These are phyloP conservation scores for Fregata magnificens DNA, from an alignment of 2,113 vertebrate genomes.

Conservation along the genomic window DNA sequence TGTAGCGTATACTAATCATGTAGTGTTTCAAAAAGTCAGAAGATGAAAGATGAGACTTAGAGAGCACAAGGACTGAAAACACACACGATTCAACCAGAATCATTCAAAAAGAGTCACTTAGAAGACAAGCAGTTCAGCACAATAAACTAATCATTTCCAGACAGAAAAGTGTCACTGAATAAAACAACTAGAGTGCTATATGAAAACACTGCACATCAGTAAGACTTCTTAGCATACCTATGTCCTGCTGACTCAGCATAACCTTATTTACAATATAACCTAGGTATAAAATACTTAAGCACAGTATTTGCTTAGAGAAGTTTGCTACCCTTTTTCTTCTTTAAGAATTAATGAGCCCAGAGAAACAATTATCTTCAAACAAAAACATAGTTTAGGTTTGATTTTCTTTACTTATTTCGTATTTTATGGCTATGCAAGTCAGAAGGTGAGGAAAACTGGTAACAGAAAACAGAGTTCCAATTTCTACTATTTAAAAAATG, in stretches of 20 bases:
- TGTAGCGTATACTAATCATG: rapidly evolving
- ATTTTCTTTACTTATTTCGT: not conserved
- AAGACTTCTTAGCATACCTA: not conserved
- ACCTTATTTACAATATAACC: not conserved
- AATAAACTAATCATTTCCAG: not conserved
- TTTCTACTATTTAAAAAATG: not conserved
- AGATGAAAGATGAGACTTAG: not conserved
- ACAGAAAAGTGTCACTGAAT: not conserved
- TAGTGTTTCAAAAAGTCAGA: not conserved
- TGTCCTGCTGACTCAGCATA: not conserved
- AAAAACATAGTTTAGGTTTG: not conserved
- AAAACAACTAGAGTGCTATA: not conserved
- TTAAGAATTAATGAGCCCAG: not conserved
- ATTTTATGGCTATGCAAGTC: not conserved
- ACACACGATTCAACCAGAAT: not conserved
- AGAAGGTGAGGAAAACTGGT: not conserved
- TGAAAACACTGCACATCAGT: not conserved
- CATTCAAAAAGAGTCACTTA: not conserved
- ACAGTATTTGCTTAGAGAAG: not conserved
- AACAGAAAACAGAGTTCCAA: not conserved
- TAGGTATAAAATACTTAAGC: not conserved
- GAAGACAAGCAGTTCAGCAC: not conserved
- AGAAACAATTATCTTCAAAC: not conserved
- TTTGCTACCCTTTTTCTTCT: not conserved
- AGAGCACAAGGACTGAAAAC: not conserved